Percentiles rank a stretch among this genome's conserved stretches.
phyloP scores from a whole-genome alignment of 2,113 vertebrate species.

The Eulacestoma nigropectus region DNA sequence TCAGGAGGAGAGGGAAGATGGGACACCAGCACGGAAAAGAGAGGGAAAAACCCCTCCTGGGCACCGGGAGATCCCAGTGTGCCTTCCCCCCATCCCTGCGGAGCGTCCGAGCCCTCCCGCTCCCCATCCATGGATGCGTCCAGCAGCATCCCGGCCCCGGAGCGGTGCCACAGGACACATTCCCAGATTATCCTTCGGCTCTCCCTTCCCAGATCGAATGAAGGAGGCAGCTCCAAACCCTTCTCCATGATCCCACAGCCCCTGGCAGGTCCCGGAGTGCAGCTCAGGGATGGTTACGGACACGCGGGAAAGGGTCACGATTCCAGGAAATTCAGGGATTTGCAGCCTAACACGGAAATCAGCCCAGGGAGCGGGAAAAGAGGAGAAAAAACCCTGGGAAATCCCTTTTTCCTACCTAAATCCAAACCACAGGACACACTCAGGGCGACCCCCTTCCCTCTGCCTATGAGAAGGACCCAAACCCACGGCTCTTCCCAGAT shows the following conservation, averaged over 20 bases:
- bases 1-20: not conserved
- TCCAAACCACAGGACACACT: not conserved
- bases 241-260: not conserved
- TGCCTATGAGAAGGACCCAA: not conserved
- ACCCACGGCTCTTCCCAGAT: not conserved
- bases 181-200: not conserved
- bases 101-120: not conserved
- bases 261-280: not conserved
- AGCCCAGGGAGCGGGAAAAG: not conserved
- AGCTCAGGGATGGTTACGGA: not conserved
- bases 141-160: not conserved
- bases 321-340: not conserved
- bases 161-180: fast-evolving
- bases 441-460: not conserved
- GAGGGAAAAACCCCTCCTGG: not conserved
- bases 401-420: not conserved
- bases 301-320: fast-evolving
- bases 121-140: fast-evolving
- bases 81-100: not conserved
- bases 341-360: not conserved
- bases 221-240: not conserved
- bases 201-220: not conserved
- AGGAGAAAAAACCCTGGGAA: not conserved
- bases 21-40: not conserved
- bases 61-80: not conserved